These are phyloP conservation scores for Danio albolineatus DNA, from an alignment of 2,797 vertebrate genomes.

Conservation along the genomic window DNA sequence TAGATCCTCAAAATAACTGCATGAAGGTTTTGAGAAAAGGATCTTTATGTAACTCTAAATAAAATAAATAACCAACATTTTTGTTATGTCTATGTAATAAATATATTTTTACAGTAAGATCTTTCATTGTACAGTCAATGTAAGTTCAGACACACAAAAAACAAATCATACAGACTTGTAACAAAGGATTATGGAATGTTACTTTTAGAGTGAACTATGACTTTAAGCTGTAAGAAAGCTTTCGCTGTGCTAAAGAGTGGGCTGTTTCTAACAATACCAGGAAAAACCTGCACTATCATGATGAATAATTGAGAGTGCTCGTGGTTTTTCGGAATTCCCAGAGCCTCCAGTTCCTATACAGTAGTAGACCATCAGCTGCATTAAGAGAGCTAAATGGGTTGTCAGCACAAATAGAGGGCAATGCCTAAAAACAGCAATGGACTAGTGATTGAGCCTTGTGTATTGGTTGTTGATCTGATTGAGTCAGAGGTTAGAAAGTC, in stretches of 20 bases:
- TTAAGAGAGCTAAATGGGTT: constrained; percentile 31
- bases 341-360: background rate
- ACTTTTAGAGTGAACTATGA: background rate
- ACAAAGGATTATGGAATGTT: background rate
- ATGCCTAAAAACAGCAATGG: constrained; percentile 3
- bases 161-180: background rate
- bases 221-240: constrained; percentile 1
- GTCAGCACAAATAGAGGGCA: constrained; percentile 25
- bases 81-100: background rate
- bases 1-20: too few species aligned
- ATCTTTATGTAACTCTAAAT: background rate
- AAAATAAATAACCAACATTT: background rate
- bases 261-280: constrained; percentile 23
- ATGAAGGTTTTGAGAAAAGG: too few species aligned
- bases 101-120: background rate
- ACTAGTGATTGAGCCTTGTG: background rate
- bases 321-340: constrained; percentile 16
- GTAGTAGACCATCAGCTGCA: constrained; percentile 8
- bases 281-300: constrained; percentile 17
- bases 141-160: background rate
- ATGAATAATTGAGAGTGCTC: constrained; percentile 35
- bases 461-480: background rate
- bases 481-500: constrained; percentile 1
- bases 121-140: background rate
- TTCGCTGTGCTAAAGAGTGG: background rate